Percentiles rank a stretch among this genome's conserved stretches.
Conservation (phyloP, 2,113 vertebrate species). For the Siniperca knerii region DNA sequence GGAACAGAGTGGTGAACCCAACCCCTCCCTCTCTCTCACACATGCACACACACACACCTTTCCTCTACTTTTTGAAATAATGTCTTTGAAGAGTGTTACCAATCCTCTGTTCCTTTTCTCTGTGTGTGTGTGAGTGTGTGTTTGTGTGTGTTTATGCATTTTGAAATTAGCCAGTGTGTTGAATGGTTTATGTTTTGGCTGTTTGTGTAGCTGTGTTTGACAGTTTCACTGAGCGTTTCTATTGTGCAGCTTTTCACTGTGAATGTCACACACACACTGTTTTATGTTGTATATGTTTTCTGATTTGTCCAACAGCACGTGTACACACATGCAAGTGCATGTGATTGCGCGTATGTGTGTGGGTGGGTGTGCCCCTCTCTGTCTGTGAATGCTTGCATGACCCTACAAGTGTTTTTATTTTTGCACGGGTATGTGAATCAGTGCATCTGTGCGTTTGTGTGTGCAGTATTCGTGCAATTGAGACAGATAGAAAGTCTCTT, state of each 20-base stretch:
- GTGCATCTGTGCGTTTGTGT: conserved; percentile 16
- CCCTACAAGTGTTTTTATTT: conserved; percentile 31
- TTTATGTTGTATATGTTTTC: conserved; percentile 24
- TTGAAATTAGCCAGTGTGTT: conserved; percentile 36
- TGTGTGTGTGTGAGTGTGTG: not conserved
- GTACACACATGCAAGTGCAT: not conserved
- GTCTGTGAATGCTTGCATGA: conserved; percentile 6
- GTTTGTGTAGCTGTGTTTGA: conserved; percentile 41
- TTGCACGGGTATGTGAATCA: conserved; percentile 18
- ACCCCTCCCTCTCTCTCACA: conserved; percentile 5
- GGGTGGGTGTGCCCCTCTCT: conserved; percentile 1
- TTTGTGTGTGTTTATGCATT: not conserved
- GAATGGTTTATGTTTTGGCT: conserved; percentile 24
- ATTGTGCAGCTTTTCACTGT: conserved; percentile 23
- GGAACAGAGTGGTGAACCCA: conserved; percentile 21
- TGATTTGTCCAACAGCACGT: not conserved
- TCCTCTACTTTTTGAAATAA: not conserved
- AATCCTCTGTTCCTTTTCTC: not conserved
- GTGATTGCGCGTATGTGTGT: not conserved
- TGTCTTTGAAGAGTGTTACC: not conserved
- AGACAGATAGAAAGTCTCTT: conserved; percentile 6
- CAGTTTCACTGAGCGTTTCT: conserved; percentile 5
- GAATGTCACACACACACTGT: conserved; percentile 4
- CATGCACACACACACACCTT: conserved; percentile 18
- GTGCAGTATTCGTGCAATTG: conserved; percentile 16